Conservation (phyloP, 2,113 vertebrate genomes). For the Archocentrus centrarchus region DNA sequence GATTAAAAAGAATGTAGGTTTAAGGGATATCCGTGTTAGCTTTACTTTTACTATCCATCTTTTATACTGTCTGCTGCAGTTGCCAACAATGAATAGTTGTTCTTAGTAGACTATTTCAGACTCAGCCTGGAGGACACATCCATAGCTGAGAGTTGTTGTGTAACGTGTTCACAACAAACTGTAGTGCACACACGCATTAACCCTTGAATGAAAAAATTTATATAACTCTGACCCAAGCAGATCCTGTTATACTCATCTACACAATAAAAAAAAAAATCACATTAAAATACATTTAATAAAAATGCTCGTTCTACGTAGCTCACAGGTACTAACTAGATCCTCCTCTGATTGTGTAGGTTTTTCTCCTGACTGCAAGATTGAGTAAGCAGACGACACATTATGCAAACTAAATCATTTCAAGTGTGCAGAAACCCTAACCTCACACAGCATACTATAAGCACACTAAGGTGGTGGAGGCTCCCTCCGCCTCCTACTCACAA, state of each 20-base stretch:
- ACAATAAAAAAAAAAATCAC: too few species aligned
- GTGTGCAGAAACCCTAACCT: neutral
- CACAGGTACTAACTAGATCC: neutral
- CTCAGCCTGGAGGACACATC: neutral
- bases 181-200: neutral
- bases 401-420: conserved; percentile 3
- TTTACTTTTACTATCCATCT: neutral
- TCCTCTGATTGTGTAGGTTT: neutral
- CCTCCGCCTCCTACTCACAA: neutral
- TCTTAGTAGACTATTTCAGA: neutral
- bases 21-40: neutral
- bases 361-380: neutral
- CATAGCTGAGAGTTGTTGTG: neutral
- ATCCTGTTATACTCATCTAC: too few species aligned
- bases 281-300: neutral
- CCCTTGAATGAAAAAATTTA: neutral
- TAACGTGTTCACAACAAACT: neutral
- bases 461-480: neutral
- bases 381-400: neutral
- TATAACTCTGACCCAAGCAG: neutral
- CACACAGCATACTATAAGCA: neutral
- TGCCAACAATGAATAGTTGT: neutral
- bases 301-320: neutral
- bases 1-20: neutral
- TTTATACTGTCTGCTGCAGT: neutral